A percentile compares a stretch with the other conserved stretches of the same genome.
Conservation (phyloP, 2,888 invertebrate species). For the Fragum sueziense region DNA sequence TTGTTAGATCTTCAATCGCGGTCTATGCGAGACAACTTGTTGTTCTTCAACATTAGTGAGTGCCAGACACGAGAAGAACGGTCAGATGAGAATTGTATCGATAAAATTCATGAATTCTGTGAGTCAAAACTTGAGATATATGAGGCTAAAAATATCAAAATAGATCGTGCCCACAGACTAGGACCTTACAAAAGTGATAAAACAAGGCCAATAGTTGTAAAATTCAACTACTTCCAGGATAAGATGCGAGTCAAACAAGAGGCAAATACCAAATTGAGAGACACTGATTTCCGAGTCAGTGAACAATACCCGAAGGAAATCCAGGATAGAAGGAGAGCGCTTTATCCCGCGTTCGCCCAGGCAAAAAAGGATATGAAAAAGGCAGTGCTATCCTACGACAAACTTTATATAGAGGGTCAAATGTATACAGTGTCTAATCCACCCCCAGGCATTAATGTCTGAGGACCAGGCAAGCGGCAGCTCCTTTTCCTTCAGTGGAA, state of each 20-base stretch:
- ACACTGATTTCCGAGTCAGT: neutral
- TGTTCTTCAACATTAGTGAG: neutral
- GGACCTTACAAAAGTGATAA: neutral
- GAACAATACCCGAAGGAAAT: too few relatives aligned
- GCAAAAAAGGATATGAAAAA: too few relatives aligned
- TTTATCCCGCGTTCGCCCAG: too few relatives aligned
- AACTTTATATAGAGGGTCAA: neutral
- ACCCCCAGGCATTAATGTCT: too few relatives aligned
- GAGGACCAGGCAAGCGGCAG: too few relatives aligned
- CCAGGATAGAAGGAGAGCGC: too few relatives aligned
- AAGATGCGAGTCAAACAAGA: neutral
- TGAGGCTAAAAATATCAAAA: constrained; percentile 2
- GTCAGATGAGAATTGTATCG: neutral
- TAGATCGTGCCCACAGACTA: constrained; percentile 2
- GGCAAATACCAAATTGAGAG: neutral
- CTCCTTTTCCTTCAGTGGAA: too few relatives aligned
- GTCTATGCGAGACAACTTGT: constrained; percentile 7
- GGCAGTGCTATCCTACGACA: neutral
- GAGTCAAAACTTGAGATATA: neutral
- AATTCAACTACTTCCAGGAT: constrained; percentile 3
- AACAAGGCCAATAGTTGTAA: neutral
- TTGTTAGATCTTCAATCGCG: neutral
- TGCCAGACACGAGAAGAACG: neutral
- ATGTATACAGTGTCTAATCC: neutral
- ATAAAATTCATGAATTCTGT: neutral